Evolutionary conservation across 1,140 invertebrate genomes (phyloP).

Genomic region (Armadillidium nasatum): DNA sequence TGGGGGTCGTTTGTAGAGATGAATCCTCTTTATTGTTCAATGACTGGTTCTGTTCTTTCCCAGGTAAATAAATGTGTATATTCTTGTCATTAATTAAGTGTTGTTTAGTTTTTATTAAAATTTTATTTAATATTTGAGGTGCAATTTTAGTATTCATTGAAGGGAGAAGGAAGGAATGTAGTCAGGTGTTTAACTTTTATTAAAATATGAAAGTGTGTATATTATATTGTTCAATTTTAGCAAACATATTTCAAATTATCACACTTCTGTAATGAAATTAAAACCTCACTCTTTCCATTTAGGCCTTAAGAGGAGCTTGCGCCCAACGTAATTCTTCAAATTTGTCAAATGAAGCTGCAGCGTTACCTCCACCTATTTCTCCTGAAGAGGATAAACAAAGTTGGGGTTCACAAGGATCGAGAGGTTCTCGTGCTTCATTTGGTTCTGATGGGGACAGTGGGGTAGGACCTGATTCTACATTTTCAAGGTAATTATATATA

Average conservation of each 20-base stretch:
- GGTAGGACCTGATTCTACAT: constrained; percentile 69
- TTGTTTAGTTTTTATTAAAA: too few relatives aligned
- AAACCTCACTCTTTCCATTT: not conserved
- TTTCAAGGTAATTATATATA: too few relatives aligned
- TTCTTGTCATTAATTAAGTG: too few relatives aligned
- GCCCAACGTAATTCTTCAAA: not conserved
- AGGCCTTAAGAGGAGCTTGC: not conserved
- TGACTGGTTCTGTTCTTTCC: constrained; percentile 43
- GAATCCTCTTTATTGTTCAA: constrained; percentile 45
- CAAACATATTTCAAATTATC: too few relatives aligned
- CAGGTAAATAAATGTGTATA: too few relatives aligned
- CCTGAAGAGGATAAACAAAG: constrained; percentile 43
- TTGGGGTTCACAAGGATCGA: constrained; percentile 61
- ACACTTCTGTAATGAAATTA: too few relatives aligned
- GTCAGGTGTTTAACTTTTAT: too few relatives aligned
- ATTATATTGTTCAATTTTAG: too few relatives aligned
- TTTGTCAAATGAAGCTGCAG: not conserved
- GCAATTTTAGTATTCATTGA: too few relatives aligned
- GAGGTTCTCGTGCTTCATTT: constrained; percentile 68
- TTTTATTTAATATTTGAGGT: too few relatives aligned
- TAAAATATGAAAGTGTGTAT: too few relatives aligned
- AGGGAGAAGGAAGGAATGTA: too few relatives aligned
- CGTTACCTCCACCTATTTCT: not conserved
- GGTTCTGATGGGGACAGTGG: constrained; percentile 75
- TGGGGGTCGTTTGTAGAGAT: constrained; percentile 43